Evolutionary conservation across 2,888 invertebrate genomes (phyloP), one percentile per base, ranked within the genome.

Genomic region (Tromatobia lineatoria): DNA sequence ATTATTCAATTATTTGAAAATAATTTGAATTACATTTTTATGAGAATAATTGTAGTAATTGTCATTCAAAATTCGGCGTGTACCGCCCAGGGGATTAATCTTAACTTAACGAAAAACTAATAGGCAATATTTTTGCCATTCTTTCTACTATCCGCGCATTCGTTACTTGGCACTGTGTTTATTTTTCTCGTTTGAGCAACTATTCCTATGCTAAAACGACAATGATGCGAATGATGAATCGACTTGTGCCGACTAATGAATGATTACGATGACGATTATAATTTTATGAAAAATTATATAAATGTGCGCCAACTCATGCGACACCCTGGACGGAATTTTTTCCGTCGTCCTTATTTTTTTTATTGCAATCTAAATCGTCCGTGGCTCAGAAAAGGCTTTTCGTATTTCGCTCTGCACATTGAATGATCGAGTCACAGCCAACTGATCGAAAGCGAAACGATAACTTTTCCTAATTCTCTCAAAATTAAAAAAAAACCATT

Each of bases 391-490:
- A 8, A 38, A 7, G 34, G 34, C 1, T 8, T 13, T 52, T 42
- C 13, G 10, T 29, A 47, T 64, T 73, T 77, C 61, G 59, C 74
- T 77, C 77, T 80, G 79, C 67, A 75, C 78, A 83, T 85, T 86
- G 83, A 88, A 88, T 80, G 83, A 84, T 86, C 86, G 87, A 88
- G 85, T 89, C 88, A 88, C 88, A 88, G 88, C 88, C 89, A 88
- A 89, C 86, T 87, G 87, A 88, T 88, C 84, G 85, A 86, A 87
- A 88, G 80, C 85, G 85, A 87, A 45, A 15, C 45, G 45, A 45
- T 13, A 64, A 20, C 42, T n/a, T 50, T 45, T 38, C 6, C 52
- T 52, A n/a, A 25, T 38, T 54, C 50, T 61, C n/a, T 47, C 13
- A 57, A 38, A 75, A 67, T 34, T 45, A 52, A 25, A 75, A 59